A percentile compares a stretch with the other conserved stretches of the same genome.
Evolutionary conservation across 2,113 vertebrate species (phyloP).

Genomic region (Xenotilapia leptura): DNA sequence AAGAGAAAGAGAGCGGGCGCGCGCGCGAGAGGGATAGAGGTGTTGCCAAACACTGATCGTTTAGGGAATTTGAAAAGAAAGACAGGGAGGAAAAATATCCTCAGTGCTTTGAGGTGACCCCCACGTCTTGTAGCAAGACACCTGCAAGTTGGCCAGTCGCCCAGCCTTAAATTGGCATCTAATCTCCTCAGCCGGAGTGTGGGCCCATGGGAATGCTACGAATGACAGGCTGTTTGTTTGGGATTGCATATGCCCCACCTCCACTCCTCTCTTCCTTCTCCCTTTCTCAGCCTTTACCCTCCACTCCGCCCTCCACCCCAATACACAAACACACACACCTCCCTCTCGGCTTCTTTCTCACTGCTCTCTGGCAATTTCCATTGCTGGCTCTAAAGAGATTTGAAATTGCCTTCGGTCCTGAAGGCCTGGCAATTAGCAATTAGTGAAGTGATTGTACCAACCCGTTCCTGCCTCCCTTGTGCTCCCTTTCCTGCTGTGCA

Average conservation of each 20-base stretch:
- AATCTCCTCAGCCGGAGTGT: constrained; percentile 56
- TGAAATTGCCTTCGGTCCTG: constrained; percentile 68
- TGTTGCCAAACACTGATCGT: constrained; percentile 13
- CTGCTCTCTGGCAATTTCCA: constrained; percentile 65
- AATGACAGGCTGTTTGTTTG: constrained; percentile 74
- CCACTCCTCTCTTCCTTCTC: constrained; percentile 8
- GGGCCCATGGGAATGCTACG: constrained; percentile 53
- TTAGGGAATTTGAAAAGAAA: constrained; percentile 35
- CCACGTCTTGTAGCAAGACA: constrained; percentile 55
- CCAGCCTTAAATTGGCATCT: constrained; percentile 70
- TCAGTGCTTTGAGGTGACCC: constrained; percentile 65
- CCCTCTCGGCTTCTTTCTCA: constrained; percentile 29
- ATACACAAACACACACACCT: background rate
- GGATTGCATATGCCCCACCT: constrained; percentile 61
- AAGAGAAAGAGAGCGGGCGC: background rate
- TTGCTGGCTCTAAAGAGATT: constrained; percentile 63
- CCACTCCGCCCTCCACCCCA: background rate
- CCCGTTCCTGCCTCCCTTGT: constrained; percentile 14
- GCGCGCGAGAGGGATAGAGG: background rate
- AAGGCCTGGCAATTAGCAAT: constrained; percentile 70
- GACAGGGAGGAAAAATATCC: constrained; percentile 36
- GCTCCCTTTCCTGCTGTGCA: constrained; percentile 29
- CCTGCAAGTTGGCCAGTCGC: constrained; percentile 60
- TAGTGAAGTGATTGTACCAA: constrained; percentile 64
- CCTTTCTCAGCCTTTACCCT: constrained; percentile 16